Evolutionary conservation across 2,797 vertebrate genomes (phyloP).

Genomic region (Sebastolobus alascanus): DNA sequence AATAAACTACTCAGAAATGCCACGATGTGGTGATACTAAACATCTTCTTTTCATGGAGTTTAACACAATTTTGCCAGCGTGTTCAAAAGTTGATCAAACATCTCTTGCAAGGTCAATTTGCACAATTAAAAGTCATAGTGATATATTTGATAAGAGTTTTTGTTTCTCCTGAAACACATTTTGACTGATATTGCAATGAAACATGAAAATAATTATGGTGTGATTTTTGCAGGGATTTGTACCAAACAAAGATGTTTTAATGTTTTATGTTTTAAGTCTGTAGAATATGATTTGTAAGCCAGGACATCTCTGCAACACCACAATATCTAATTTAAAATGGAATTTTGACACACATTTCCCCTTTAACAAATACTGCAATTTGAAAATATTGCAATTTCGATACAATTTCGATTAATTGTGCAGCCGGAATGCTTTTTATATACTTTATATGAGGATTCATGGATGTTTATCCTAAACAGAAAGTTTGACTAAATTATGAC

Average conservation of each 20-base stretch:
- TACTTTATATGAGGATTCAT: not conserved
- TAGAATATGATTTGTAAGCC: too few species aligned
- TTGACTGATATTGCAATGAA: too few species aligned
- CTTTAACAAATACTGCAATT: too few species aligned
- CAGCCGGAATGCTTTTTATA: not conserved
- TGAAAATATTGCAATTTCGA: too few species aligned
- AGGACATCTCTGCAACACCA: too few species aligned
- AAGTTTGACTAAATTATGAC: not conserved
- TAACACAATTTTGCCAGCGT: not conserved
- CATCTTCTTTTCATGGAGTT: not conserved
- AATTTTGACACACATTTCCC: too few species aligned
- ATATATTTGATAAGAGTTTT: not conserved
- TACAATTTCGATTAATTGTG: too few species aligned
- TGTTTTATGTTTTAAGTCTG: too few species aligned
- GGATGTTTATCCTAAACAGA: not conserved
- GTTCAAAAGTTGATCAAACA: not conserved
- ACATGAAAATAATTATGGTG: too few species aligned
- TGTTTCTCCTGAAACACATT: not conserved
- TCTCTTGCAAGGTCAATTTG: not conserved
- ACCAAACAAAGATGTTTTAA: too few species aligned
- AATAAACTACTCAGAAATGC: not conserved
- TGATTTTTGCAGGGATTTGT: too few species aligned
- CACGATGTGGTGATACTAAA: fast-evolving
- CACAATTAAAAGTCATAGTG: not conserved
- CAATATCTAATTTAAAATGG: too few species aligned